phyloP scores from a whole-genome alignment of 2,797 vertebrate genomes.

The Tangara arthus region DNA sequence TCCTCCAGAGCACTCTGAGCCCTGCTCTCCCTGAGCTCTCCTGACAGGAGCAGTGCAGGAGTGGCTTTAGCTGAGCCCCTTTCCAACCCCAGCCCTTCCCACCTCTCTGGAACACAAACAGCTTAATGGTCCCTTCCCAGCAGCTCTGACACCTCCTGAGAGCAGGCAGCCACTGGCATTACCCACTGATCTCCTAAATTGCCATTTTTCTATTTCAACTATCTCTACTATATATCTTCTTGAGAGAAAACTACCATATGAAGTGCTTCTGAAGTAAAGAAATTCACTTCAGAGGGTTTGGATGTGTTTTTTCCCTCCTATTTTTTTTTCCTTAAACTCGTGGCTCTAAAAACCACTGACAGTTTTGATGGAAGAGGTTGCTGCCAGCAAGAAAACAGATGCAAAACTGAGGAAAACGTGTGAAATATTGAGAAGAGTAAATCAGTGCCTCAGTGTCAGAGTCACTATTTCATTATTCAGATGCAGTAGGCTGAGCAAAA shows the following conservation, averaged over 20 bases:
- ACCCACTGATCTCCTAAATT: constrained; percentile 19
- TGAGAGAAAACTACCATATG: constrained; percentile 6
- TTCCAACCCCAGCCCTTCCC: not conserved
- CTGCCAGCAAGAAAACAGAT: constrained; percentile 62
- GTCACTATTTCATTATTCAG: constrained; percentile 60
- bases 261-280: constrained; percentile 44
- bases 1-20: accelerated
- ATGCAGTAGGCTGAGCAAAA: constrained; percentile 47
- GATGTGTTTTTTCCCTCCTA: not conserved
- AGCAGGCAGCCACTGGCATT: not conserved
- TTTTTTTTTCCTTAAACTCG: not conserved
- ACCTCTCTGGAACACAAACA: not conserved
- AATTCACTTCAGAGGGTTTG: constrained; percentile 22
- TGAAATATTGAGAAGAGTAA: constrained; percentile 56
- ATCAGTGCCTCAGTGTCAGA: constrained; percentile 36
- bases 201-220: constrained; percentile 6
- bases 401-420: constrained; percentile 58
- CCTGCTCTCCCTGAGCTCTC: not conserved
- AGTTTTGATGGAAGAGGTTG: constrained; percentile 57
- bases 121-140: not conserved
- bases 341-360: constrained; percentile 31
- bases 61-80: not conserved
- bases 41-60: not conserved
- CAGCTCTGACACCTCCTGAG: not conserved
- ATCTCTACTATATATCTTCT: not conserved